Percentiles rank a stretch among this genome's conserved stretches.
phyloP scores from a whole-genome alignment of 2,797 vertebrate genomes.

The Phataginus tetradactyla region DNA sequence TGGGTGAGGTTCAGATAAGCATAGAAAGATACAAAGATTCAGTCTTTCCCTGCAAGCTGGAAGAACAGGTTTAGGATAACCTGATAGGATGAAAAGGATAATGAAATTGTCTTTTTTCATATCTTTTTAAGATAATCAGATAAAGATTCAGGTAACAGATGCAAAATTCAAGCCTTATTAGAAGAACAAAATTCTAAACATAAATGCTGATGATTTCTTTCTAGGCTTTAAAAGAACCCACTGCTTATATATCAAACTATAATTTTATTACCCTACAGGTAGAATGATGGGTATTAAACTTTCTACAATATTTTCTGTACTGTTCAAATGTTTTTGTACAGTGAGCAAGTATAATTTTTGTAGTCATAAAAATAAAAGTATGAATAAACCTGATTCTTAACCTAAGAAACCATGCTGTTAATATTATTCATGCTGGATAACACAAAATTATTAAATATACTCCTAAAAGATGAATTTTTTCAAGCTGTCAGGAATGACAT shows the following conservation, averaged over 20 bases:
- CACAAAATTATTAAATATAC: neutral
- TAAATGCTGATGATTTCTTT: neutral
- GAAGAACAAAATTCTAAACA: neutral
- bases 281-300: neutral
- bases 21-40: neutral
- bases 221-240: neutral
- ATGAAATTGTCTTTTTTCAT: neutral
- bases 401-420: constrained; percentile 3
- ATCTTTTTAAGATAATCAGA: neutral
- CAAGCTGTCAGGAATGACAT: neutral
- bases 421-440: neutral
- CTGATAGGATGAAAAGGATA: neutral
- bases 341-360: neutral
- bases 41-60: no score
- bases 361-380: neutral
- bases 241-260: neutral
- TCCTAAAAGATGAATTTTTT: neutral
- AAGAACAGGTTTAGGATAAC: neutral
- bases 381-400: constrained; percentile 19
- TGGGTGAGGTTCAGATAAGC: neutral
- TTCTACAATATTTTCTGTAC: neutral
- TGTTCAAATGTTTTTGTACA: neutral
- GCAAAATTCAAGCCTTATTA: neutral
- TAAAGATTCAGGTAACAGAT: neutral
- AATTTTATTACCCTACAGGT: neutral